Base-by-base conservation (phyloP, 2,888 invertebrate species). In the Lasiommata megera region DNA sequence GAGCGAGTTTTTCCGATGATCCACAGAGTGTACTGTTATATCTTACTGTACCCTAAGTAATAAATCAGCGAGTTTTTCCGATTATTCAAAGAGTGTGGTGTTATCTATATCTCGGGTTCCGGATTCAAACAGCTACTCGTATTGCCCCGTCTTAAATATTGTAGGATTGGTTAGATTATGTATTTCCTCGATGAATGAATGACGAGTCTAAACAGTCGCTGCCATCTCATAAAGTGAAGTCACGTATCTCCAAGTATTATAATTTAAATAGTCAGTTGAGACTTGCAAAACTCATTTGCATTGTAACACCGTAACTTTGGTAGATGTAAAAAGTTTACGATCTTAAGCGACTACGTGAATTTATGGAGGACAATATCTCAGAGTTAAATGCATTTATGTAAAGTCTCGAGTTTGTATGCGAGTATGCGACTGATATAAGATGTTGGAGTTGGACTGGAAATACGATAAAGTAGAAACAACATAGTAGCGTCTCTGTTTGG, bases 201-300 rank as follows among this genome's bases (percentile, higher is more conserved):
- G 9, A 34, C 11, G 34, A 34, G 34, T 1, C 31, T 31, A 1
- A 3, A n/a, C 18, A 23, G 7, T 12, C 12, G 5, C 23, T 37
- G 36, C 18, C 37, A 48, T 14, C n/a, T 48, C 23, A 50, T 14
- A 23, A 51, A 51, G 51, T 52, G 23, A 6, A 53, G 34, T 53
- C 53, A 53, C 53, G 53, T 43, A 34, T 9, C 34, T 11, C 53
- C 54, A 54, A 54, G 53, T 54, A 44, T 43, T 55, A 60, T 61
- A 64, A 66, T 65, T 65, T 59, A 60, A 70, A 64, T 67, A 68
- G 69, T 67, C 72, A 69, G 69, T 68, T 67, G 69, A 69, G 73
- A 80, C 75, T 82, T 80, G 70, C 68, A 68, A 68, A 81, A 80
- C 80, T 83, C 76, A 80, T 84, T 83, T 83, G 76, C 82, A 83